Base-by-base conservation (phyloP, 2,113 vertebrate species). In the Varanus salvator region DNA sequence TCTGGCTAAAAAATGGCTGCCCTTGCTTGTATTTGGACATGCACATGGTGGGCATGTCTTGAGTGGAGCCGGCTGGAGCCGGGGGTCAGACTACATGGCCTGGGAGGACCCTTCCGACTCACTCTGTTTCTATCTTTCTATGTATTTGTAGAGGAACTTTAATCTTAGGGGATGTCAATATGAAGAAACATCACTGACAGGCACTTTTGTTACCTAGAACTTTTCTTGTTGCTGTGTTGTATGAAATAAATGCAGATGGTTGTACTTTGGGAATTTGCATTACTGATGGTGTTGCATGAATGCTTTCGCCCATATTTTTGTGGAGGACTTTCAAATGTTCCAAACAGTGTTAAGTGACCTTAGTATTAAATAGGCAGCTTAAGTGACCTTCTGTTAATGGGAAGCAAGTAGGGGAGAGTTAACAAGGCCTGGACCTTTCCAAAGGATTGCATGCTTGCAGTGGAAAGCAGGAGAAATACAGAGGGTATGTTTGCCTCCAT, bases 121-220 rank as follows among this genome's bases (percentile, higher is more conserved):
- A 44, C 38, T 44, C 38, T 44, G 38, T 44, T 44, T 44, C 38
- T 44, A 44, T 44, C 38, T 44, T 44, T 44, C 38, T 44, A 44
- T 44, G 38, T 44, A 44, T 44, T 3, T 44, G 85, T 85, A 86
- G 81, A 9, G 75, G 34, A 82, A 87, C 8, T 38, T 87, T 80
- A 57, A 60, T 84, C 34, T 91, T 83, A 85, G 44, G 19, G 78
- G 31, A 60, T 72, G 29, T 60, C 38, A 6, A 0, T 80, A 74
- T 76, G 78, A 71, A 19, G 38, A 52, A 88, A 89, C 34, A 17
- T 52, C 83, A n/a, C 66, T 88, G 87, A 71, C n/a, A 52, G 38
- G 68, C 76, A 92, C 76, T 74, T 72, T 87, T 77, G 31, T 81
- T 90, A 87, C 9, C 81, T 87, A 81, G 19, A 87, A 78, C 27